Percentiles rank a stretch among this genome's conserved stretches.
These are phyloP conservation scores for Aelia acuminata DNA, from an alignment of 2,888 invertebrate species.

Conservation along the genomic window DNA sequence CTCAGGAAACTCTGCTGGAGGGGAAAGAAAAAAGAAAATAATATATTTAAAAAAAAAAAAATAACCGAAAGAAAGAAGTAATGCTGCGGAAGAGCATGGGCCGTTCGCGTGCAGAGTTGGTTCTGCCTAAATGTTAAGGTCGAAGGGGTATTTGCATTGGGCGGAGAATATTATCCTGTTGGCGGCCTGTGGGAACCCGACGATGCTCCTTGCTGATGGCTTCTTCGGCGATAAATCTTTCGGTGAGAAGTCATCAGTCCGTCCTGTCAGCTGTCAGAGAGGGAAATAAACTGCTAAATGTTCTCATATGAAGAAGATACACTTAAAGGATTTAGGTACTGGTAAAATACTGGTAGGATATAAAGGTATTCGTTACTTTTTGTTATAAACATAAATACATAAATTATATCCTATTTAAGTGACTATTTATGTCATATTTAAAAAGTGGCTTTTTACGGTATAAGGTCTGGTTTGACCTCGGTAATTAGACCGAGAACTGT, in stretches of 20 bases:
- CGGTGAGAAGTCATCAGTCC: neutral
- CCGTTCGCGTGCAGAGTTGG: neutral
- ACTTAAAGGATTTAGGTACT: too few relatives aligned
- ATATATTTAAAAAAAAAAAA: neutral
- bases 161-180: neutral
- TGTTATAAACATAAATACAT: too few relatives aligned
- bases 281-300: neutral
- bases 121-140: constrained; percentile 35
- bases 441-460: too few relatives aligned
- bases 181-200: neutral
- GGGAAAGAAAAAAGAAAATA: neutral
- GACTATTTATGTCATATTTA: too few relatives aligned
- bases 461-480: too few relatives aligned
- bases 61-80: neutral
- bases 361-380: too few relatives aligned
- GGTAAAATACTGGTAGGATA: too few relatives aligned
- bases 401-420: too few relatives aligned
- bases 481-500: too few relatives aligned
- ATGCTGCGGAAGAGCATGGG: neutral
- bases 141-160: constrained; percentile 34
- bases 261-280: neutral
- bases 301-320: too few relatives aligned
- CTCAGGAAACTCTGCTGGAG: neutral
- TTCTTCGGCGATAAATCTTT: neutral
- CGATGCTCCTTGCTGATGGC: neutral